Evolutionary conservation across 2,113 vertebrate species (phyloP).

Genomic region (Charadrius vociferus): DNA sequence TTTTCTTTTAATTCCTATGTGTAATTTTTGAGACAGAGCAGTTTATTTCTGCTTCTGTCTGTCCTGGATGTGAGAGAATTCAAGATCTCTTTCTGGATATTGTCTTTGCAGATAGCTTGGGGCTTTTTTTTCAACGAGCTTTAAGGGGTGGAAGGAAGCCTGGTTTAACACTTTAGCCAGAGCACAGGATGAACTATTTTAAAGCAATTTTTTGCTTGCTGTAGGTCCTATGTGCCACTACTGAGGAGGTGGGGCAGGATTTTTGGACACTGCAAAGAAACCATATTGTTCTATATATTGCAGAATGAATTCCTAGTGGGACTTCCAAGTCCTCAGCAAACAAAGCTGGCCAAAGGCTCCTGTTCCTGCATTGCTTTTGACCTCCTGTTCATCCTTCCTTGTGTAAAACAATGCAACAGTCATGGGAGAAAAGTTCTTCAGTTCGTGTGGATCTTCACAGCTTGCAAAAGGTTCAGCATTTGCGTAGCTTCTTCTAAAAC

Average conservation of each 20-base stretch:
- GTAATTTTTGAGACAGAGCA: neutral
- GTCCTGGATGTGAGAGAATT: neutral
- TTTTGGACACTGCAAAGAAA: neutral
- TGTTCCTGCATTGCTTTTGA: conserved; percentile 27
- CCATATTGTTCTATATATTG: neutral
- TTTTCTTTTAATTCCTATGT: neutral
- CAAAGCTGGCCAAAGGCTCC: conserved; percentile 2
- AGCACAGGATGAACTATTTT: neutral
- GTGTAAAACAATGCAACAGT: conserved; percentile 17
- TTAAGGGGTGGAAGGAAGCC: neutral
- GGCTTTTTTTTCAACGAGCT: neutral
- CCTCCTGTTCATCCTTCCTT: conserved; percentile 6
- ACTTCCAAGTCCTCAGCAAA: neutral
- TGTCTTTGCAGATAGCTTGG: neutral
- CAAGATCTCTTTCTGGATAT: neutral
- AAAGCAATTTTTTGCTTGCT: neutral
- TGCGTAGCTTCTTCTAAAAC: neutral
- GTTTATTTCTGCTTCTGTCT: neutral
- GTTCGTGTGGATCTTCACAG: conserved; percentile 48
- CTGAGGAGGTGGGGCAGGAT: neutral
- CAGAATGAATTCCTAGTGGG: neutral
- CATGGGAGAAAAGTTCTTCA: conserved; percentile 1
- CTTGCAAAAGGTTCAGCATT: neutral
- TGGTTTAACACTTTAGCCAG: conserved; percentile 2
- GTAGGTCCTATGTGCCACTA: neutral